Evolutionary conservation across 2,888 invertebrate species (phyloP), one percentile per base, ranked within the genome.

Genomic region (Aphidius colemani): DNA sequence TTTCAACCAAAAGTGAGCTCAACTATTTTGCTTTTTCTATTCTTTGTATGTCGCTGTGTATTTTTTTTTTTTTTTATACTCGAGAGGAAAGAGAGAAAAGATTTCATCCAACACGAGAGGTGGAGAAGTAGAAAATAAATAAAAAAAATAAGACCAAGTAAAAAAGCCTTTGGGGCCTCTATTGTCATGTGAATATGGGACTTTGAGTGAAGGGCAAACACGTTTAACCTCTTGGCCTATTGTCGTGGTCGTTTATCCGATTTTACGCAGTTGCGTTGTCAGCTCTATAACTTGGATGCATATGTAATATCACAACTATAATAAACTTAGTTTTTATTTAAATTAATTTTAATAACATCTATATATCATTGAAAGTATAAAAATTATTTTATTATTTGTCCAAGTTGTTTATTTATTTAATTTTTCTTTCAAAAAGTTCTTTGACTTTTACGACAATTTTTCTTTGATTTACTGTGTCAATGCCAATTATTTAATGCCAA

Each of bases 141-240:
- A 56, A 50, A 30, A 60, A 53, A 59, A 59, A 64, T 18, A 60
- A 44, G 64, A 64, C 55, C 59, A 64, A 18, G 59, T n/a, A 56
- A 60, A 64, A 64, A 64, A 64, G 64, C 51, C 45, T 50, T 53
- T 63, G 50, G 64, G 48, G 70, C 71, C 70, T 72, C 77, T 74
- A 79, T 80, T 79, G 80, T 80, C 70, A 72, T 70, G 69, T 76
- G 76, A 77, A 78, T 30, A 30, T 78, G 76, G 78, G 75, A 73
- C 78, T 74, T 78, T 77, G 77, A 80, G 79, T 79, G 80, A 78
- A 79, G 76, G 78, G 80, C 79, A 80, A 80, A 80, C 80, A 80
- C 76, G 80, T 79, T 80, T 80, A 79, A 79, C 80, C 80, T 79
- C 74, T 75, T 74, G 75, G 74, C 71, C 68, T 74, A 79, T 80